These are phyloP conservation scores for Coracopsis vasa DNA, from an alignment of 2,113 vertebrate species.

Conservation along the genomic window DNA sequence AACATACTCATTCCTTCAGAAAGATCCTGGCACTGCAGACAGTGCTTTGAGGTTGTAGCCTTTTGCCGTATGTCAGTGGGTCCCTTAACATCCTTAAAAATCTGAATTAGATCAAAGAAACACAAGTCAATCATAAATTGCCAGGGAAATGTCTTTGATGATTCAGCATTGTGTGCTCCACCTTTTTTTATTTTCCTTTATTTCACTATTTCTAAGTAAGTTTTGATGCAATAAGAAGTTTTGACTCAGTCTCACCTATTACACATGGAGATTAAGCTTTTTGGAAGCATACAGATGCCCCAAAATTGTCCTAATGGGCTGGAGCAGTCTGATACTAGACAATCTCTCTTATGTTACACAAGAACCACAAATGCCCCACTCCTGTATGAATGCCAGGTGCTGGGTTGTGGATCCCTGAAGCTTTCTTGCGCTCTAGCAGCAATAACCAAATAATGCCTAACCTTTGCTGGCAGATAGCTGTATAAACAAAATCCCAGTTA, in stretches of 20 bases:
- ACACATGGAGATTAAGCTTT: background rate
- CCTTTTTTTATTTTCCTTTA: background rate
- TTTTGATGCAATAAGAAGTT: background rate
- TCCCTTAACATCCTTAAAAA: background rate
- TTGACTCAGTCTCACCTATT: background rate
- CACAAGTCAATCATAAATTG: background rate
- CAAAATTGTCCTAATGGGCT: background rate
- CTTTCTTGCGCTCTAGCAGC: background rate
- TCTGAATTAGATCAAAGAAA: background rate
- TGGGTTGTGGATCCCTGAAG: background rate
- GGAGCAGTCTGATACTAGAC: background rate
- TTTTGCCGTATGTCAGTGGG: background rate
- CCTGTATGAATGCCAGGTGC: background rate
- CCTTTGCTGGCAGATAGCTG: background rate
- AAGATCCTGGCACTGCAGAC: background rate
- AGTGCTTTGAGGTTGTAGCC: background rate
- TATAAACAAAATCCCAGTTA: constrained; percentile 1
- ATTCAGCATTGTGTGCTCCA: background rate
- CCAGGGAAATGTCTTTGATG: background rate
- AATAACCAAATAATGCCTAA: background rate
- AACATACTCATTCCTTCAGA: background rate
- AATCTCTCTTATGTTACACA: accelerated
- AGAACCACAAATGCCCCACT: background rate
- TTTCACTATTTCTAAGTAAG: background rate
- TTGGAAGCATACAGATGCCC: background rate